phyloP scores from a whole-genome alignment of 1,140 invertebrate species.

The Neomicropteryx cornuta region DNA sequence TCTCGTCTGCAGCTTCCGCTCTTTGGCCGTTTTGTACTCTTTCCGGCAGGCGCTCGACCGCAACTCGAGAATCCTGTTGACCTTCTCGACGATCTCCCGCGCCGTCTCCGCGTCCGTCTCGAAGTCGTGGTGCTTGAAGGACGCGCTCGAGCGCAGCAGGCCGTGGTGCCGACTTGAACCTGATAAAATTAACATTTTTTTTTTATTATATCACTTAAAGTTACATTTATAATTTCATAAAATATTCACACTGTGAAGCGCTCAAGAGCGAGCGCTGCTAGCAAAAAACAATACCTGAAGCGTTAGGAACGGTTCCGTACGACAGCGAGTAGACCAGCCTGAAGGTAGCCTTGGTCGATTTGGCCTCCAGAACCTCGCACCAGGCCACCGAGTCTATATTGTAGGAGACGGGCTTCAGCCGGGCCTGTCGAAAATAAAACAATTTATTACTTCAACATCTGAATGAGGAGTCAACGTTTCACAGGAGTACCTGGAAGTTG shows the following conservation, averaged over 20 bases:
- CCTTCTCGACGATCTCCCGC: conserved; percentile 74
- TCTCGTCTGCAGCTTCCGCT: conserved; percentile 31
- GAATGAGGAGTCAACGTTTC: no score
- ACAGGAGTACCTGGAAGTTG: no score
- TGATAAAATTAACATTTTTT: conserved; percentile 18
- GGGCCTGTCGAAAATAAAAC: conserved; percentile 23
- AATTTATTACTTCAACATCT: no score
- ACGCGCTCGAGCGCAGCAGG: conserved; percentile 33
- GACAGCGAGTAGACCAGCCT: conserved; percentile 44
- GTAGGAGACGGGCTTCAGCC: conserved; percentile 56
- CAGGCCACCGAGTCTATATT: conserved; percentile 76
- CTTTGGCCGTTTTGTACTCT: conserved; percentile 49
- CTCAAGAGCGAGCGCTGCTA: no score
- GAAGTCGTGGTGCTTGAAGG: conserved; percentile 80
- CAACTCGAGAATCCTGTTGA: conserved; percentile 78
- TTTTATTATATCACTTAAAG: no score
- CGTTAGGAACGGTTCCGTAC: background rate
- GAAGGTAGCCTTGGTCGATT: conserved; percentile 48
- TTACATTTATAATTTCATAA: no score
- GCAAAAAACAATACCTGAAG: background rate
- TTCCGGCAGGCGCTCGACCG: conserved; percentile 63
- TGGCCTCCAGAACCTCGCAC: conserved; percentile 68
- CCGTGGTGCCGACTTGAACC: conserved; percentile 26
- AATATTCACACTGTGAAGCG: no score
- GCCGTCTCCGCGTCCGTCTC: conserved; percentile 65